Evolutionary conservation across 2,797 vertebrate species (phyloP), one percentile per base, ranked within the genome.

Genomic region (Limnodromus scolopaceus): DNA sequence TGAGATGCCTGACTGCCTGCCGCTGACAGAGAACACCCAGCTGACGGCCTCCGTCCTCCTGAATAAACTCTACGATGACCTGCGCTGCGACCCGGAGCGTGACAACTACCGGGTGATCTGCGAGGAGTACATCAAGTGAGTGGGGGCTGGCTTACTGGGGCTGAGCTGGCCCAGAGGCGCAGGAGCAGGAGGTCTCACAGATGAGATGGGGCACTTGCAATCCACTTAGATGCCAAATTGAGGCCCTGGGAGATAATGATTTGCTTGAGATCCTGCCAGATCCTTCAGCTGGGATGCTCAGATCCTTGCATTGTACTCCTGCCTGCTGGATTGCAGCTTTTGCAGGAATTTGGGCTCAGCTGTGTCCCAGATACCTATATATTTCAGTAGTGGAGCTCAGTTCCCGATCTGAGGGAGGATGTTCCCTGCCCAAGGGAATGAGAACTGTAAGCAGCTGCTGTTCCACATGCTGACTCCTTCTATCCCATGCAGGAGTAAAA

Each of bases 31-130:
- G 16, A 99, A 99, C 98, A 99, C 99, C 17, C 99, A 99, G 97
- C 98, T 99, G 96, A 99, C 99, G 16, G 99, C 99, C 86, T 99
- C 99, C 0, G 96, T 99, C 58, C 99, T 99, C 84, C 98, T 99
- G 30, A 99, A 98, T 97, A 99, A 99, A 86, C 97, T 99, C 18
- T 99, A 99, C 0, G 99, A 99, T 0, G 99, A 99, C 97, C 98
- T 99, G 85, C 98, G 98, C 51, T 99, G 99, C 9, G 99, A 99
- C 95, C 99, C 99, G 0, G 99, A 99, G 97, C 98, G 99, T 13
- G 97, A 98, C 32, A 99, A 99, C 97, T 99, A 98, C 97, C 98
- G 98, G 75, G 98, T 99, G 72, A 97, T 99, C 97, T 99, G 99
- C 1, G 98, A 99, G 77, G 99, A 99, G 63, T 99, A 99, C 89